Base-by-base conservation (phyloP, 2,113 vertebrate genomes). In the Leuciscus idus region DNA sequence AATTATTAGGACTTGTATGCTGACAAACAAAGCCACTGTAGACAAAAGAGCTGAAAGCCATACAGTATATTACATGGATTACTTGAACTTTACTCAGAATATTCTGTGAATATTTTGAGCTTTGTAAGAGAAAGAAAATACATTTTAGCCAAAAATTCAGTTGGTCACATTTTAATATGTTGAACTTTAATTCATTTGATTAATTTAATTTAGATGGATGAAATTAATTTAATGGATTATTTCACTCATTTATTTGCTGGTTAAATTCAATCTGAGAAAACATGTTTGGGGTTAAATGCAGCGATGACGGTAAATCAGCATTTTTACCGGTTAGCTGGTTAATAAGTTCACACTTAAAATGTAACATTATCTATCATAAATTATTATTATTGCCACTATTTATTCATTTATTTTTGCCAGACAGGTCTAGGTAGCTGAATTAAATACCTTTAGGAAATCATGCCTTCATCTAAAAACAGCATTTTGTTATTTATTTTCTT, bases 131-230 rank as follows among this genome's bases (percentile, higher is more conserved):
- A 26, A 43, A 52, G 43, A 30, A 33, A 82, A 64, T 10, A 59
- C 36, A 74, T 11, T 23, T 46, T 6, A 21, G 68, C 15, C 78
- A 78, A 80, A 79, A 68, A 73, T 80, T 88, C 72, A 88, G 30
- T 59, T 73, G 57, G 64, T 79, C 80, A 21, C n/a, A 13, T 39
- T 59, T 61, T 39, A 59, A 57, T 76, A 30, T 0, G 17, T 5
- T 52, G 1, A 19, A 6, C 10, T 81, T 39, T 10, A 5, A 33
- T 81, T n/a, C 61, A 39, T 36, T 62, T 3, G 21, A 62, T 64
- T 15, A 81, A 64, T 81, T 33, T 36, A n/a, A 52, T 55, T 36
- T 62, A 62, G 21, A 12, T 59, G 57, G 33, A 43, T 80, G 61
- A n/a, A 13, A 68, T 55, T 55, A 2, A 39, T 80, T 15, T n/a